phyloP scores from a whole-genome alignment of 2,888 invertebrate genomes.

The Amphipyra tragopoginis region DNA sequence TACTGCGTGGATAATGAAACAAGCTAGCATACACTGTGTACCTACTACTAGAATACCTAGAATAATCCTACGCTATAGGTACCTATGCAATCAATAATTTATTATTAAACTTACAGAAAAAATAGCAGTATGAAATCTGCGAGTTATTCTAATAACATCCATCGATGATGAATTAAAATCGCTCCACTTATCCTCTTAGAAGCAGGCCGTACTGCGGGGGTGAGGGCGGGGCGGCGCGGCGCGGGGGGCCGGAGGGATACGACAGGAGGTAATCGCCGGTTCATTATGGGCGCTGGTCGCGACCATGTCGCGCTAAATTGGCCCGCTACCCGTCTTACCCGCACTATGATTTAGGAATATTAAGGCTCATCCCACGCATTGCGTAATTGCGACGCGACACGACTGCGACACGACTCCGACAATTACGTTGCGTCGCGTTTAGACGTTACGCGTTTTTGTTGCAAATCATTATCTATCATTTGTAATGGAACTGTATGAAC shows the following conservation, averaged over 20 bases:
- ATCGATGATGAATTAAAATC: conserved; percentile 44
- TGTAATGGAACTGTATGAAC: conserved; percentile 45
- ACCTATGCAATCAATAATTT: conserved; percentile 8
- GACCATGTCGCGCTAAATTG: conserved; percentile 66
- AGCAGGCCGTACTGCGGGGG: conserved; percentile 8
- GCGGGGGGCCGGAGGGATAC: conserved; percentile 13
- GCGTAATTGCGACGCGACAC: conserved; percentile 57
- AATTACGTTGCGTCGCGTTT: conserved; percentile 25
- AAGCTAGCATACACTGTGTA: background rate
- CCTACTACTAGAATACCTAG: conserved; percentile 3
- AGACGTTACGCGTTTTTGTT: conserved; percentile 47
- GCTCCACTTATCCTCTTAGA: conserved; percentile 37
- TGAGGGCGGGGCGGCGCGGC: background rate
- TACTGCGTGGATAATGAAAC: conserved; percentile 4
- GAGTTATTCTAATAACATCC: conserved; percentile 3
- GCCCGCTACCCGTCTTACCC: conserved; percentile 70
- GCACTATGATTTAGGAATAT: conserved; percentile 73
- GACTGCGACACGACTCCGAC: conserved; percentile 34
- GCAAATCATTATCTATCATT: conserved; percentile 52
- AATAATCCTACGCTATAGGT: conserved; percentile 1
- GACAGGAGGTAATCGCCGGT: conserved; percentile 57
- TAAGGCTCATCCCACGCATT: conserved; percentile 63
- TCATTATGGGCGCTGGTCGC: conserved; percentile 56
- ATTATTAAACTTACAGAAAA: background rate
- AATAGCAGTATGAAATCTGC: background rate